A percentile compares a stretch with the other conserved stretches of the same genome.
Conservation (phyloP, 1,140 invertebrate species). For the Apolygus lucorum region DNA sequence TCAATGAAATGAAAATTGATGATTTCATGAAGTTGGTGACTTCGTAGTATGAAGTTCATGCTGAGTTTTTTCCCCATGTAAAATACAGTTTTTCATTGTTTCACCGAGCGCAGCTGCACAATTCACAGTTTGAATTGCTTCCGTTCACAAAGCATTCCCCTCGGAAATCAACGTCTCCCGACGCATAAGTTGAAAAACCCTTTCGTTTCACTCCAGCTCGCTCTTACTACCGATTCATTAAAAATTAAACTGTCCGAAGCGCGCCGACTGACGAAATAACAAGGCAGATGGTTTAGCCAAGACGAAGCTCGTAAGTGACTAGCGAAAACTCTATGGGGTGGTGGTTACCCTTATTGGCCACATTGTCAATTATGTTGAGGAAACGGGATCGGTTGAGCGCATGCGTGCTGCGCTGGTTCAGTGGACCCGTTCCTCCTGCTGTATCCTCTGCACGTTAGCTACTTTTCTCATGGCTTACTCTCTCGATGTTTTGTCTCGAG, state of each 20-base stretch:
- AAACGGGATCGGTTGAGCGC: neutral
- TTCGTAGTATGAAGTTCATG: no score
- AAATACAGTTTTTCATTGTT: no score
- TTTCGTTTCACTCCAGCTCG: neutral
- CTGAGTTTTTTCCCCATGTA: no score
- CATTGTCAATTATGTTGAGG: neutral
- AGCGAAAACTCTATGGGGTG: neutral
- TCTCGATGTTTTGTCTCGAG: no score
- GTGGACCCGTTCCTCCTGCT: neutral
- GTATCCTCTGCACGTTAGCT: no score
- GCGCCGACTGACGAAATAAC: neutral
- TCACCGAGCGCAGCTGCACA: no score
- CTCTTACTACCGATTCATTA: neutral
- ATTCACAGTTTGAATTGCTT: no score
- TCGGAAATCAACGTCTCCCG: no score
- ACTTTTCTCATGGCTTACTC: no score
- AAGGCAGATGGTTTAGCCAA: neutral
- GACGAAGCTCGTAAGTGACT: neutral
- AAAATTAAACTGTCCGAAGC: neutral
- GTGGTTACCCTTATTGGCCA: neutral
- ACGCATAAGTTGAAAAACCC: neutral
- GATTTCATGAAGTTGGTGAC: no score
- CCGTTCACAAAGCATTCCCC: no score
- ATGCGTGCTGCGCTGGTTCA: neutral
- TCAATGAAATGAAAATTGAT: no score